Evolutionary conservation across 2,888 invertebrate genomes (phyloP), one percentile per base, ranked within the genome.

Genomic region (Phyto melanocephala): DNA sequence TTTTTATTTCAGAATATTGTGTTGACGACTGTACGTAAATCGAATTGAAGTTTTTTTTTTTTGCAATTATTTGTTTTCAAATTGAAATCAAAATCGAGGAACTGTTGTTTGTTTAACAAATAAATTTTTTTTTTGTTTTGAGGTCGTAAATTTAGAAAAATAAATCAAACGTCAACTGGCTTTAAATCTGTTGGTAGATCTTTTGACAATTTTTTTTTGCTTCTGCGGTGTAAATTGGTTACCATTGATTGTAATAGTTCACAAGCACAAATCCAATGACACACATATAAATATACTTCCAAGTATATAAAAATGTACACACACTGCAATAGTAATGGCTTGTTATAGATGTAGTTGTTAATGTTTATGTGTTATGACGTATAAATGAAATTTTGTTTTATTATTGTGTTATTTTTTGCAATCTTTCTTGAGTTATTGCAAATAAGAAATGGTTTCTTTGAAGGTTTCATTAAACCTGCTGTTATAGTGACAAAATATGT

Each of bases 311-410:
- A 47, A 20, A 47, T 7, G 28, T 24, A 50, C 24, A 10, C 10
- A 24, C 33, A n/a, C 33, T 17, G 33, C 56, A 45, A 13, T 50
- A 52, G 37, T 20, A 67, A 76, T 58, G 37, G 47, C 50, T 17
- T 68, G 40, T 42, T 58, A 60, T 37, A 76, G 50, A 50, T 76
- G 40, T 28, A 45, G 42, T 54, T 50, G 50, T 24, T 6, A 62
- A 22, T 50, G 37, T 40, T 42, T 62, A 65, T 50, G 33, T 65
- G 50, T 47, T 65, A 17, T 17, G 35, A 5, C 56, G 33, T 33
- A 56, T 28, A 28, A 33, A 56, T 33, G 56, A 15, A 35, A 15
- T 35, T 56, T 56, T 15, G 17, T 17, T 35, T 56, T 17, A 33
- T 28, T 56, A 56, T n/a, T n/a, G n/a, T n/a, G n/a, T n/a, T 17